phyloP scores from a whole-genome alignment of 2,113 vertebrate genomes.

The Eubucco bourcierii region DNA sequence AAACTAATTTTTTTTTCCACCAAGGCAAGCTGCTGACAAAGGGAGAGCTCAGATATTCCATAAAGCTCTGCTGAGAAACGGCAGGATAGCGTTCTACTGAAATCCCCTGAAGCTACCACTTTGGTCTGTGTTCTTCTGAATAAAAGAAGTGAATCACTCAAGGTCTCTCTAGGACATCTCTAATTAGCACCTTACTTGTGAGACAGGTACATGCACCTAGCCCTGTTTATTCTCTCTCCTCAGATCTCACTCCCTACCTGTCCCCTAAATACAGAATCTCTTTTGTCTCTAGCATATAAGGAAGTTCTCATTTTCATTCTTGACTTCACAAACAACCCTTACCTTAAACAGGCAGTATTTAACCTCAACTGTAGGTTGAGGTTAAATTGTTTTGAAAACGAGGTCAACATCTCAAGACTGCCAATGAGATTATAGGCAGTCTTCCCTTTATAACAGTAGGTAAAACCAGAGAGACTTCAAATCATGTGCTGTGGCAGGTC shows the following conservation, averaged over 20 bases:
- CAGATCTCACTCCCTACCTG: background rate
- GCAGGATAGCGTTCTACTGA: background rate
- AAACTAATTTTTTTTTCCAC: rapidly evolving
- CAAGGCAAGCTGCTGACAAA: background rate
- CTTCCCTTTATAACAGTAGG: background rate
- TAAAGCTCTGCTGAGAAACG: background rate
- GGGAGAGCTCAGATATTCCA: background rate
- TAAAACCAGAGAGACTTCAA: background rate
- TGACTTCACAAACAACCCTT: background rate
- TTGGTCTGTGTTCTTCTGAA: background rate
- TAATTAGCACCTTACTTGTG: background rate
- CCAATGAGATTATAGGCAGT: background rate
- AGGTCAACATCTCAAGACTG: background rate
- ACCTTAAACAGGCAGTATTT: background rate
- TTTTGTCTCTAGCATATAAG: background rate
- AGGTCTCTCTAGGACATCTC: background rate
- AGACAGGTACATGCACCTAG: background rate
- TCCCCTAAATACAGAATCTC: background rate
- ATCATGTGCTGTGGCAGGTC: background rate
- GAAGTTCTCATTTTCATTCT: background rate
- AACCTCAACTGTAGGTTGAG: background rate
- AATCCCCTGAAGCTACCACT: background rate
- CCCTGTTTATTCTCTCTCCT: background rate
- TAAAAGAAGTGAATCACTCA: background rate
- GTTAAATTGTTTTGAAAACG: background rate